Conservation (phyloP, 2,113 vertebrate genomes). For the Pterocles orientalis region DNA sequence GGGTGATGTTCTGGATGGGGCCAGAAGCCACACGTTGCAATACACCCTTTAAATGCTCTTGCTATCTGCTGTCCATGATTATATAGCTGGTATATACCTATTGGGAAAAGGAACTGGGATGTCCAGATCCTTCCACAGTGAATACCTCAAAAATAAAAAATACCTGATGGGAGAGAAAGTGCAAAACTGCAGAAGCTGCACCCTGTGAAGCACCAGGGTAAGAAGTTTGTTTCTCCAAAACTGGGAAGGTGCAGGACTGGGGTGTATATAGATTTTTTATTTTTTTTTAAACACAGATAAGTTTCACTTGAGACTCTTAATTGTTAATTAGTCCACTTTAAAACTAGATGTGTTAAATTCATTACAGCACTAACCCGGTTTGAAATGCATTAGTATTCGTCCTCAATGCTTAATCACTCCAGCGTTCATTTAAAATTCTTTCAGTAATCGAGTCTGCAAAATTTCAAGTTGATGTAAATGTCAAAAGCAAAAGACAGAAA, state of each 20-base stretch:
- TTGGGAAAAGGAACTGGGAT: background rate
- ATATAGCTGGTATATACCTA: background rate
- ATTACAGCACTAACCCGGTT: background rate
- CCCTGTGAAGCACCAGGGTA: background rate
- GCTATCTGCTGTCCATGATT: fast-evolving
- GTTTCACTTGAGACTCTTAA: constrained; percentile 31
- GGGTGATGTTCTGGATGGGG: background rate
- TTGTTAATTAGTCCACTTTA: constrained; percentile 60
- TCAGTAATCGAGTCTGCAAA: constrained; percentile 60
- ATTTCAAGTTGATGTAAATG: constrained; percentile 72
- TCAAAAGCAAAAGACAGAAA: constrained; percentile 69
- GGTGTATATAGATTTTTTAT: no score
- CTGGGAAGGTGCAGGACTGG: background rate
- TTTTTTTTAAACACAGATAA: background rate
- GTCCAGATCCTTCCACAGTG: background rate
- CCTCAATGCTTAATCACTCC: constrained; percentile 57
- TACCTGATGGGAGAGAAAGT: background rate
- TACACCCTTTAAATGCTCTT: background rate
- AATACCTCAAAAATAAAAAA: background rate
- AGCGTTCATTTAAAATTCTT: constrained; percentile 61
- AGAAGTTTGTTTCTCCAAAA: background rate
- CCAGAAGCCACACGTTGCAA: background rate
- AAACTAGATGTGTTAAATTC: constrained; percentile 9
- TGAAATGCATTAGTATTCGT: constrained; percentile 57
- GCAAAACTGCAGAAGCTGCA: background rate